Evolutionary conservation across 1,140 invertebrate species (phyloP).

Genomic region (Drosophila elegans): DNA sequence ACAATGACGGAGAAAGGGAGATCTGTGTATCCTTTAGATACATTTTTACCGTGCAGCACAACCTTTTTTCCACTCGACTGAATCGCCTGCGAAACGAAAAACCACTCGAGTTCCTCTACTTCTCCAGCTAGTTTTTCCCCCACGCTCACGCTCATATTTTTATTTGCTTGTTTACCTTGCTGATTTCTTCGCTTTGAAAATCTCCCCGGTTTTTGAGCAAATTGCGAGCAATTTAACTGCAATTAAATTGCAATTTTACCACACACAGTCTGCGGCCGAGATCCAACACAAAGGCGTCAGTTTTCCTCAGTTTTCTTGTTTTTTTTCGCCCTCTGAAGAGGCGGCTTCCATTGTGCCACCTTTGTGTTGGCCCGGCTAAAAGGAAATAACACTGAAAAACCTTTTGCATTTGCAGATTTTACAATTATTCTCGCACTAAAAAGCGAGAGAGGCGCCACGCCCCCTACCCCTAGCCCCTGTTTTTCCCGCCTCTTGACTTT

Average conservation of each 20-base stretch:
- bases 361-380: constrained; percentile 44
- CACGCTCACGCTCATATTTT: constrained; percentile 9
- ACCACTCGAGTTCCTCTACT: constrained; percentile 41
- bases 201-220: constrained; percentile 27
- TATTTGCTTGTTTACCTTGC: constrained; percentile 50
- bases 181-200: constrained; percentile 21
- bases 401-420: constrained; percentile 59
- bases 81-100: constrained; percentile 62
- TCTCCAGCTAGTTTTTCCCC: constrained; percentile 17
- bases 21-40: constrained; percentile 64
- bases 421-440: constrained; percentile 82
- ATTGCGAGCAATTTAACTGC: constrained; percentile 77
- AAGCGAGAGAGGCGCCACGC: constrained; percentile 39
- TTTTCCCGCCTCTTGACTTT: constrained; percentile 71
- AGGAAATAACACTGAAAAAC: constrained; percentile 59
- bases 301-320: constrained; percentile 29
- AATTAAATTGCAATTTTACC: constrained; percentile 81
- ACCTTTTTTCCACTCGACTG: constrained; percentile 77
- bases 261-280: constrained; percentile 56
- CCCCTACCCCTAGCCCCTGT: neutral
- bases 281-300: constrained; percentile 62
- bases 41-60: constrained; percentile 35
- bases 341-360: constrained; percentile 59
- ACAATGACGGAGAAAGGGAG: constrained; percentile 26
- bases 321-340: constrained; percentile 1